A percentile compares a stretch with the other conserved stretches of the same genome.
These are phyloP conservation scores for Hylomyscus alleni DNA, from an alignment of 2,797 vertebrate species.

Conservation along the genomic window DNA sequence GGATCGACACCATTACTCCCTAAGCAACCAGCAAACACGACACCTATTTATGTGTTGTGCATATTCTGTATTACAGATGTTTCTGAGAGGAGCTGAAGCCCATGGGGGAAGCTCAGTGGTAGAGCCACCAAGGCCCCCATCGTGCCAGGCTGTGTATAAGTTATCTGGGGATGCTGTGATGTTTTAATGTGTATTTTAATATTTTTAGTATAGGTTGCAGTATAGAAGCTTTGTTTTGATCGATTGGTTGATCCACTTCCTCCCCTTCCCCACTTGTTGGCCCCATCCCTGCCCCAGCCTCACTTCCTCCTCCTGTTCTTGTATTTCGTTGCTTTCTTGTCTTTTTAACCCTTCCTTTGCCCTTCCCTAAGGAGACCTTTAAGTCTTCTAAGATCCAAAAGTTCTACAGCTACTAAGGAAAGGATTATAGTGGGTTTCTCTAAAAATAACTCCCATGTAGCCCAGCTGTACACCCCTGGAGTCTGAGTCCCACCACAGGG, in stretches of 20 bases:
- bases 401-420: background rate
- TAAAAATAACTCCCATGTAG: background rate
- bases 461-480: background rate
- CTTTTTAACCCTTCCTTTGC: background rate
- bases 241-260: background rate
- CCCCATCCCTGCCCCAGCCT: background rate
- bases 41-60: background rate
- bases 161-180: background rate
- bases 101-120: fast-evolving
- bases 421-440: background rate
- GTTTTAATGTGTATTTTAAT: background rate
- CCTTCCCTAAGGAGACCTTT: background rate
- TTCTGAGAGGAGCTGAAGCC: background rate
- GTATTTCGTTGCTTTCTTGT: background rate
- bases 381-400: background rate
- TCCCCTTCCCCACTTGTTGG: too few relatives aligned
- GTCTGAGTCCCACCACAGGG: background rate
- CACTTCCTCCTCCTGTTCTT: background rate
- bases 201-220: background rate
- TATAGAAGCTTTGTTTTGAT: background rate
- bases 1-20: background rate
- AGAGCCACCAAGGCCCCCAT: background rate
- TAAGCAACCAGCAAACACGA: too few relatives aligned
- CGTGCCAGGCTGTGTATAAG: background rate
- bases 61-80: too few relatives aligned